phyloP scores from a whole-genome alignment of 2,113 vertebrate genomes.

The Hippopotamus amphibius region DNA sequence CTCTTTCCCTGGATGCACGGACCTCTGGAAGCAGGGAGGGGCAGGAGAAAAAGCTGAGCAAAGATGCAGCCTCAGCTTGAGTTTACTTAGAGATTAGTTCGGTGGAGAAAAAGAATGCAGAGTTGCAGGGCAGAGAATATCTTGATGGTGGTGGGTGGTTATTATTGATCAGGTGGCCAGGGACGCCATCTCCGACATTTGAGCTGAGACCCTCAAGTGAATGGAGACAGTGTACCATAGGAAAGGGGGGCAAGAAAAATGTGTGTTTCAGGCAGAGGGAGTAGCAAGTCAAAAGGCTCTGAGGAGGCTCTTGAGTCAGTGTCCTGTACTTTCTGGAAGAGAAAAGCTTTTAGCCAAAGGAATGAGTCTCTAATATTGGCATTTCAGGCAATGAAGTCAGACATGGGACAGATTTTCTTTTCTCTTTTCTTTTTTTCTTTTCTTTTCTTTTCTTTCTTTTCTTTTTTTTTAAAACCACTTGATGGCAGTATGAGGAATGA shows the following conservation, averaged over 20 bases:
- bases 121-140: not conserved
- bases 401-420: not conserved
- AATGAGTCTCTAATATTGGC: not conserved
- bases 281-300: not conserved
- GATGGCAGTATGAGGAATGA: not conserved
- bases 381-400: not conserved
- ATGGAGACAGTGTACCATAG: not conserved
- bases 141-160: not conserved
- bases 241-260: not conserved
- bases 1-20: not conserved
- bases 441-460: not conserved
- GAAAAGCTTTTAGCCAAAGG: not conserved
- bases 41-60: not conserved
- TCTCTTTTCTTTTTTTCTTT: not conserved
- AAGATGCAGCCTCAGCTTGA: not conserved
- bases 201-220: not conserved
- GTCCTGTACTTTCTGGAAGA: not conserved
- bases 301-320: not conserved
- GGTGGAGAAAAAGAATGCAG: not conserved
- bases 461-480: not conserved
- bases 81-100: not conserved
- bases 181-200: not conserved
- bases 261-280: not conserved
- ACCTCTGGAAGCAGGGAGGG: not conserved
- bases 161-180: not conserved